These are phyloP conservation scores for Coptodon bakossiorum DNA, from an alignment of 2,113 vertebrate species.

Conservation along the genomic window DNA sequence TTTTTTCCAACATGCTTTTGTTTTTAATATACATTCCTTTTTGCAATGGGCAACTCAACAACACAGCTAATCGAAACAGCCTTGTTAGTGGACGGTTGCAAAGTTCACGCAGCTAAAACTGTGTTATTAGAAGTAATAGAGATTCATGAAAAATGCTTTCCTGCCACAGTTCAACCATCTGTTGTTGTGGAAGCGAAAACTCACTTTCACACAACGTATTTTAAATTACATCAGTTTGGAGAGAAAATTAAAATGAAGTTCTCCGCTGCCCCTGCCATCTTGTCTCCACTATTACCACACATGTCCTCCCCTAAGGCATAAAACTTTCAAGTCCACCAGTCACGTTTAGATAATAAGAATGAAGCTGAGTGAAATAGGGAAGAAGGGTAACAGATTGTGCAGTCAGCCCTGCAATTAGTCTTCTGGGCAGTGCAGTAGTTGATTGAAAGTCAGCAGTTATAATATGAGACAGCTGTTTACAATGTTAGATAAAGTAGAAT, in stretches of 20 bases:
- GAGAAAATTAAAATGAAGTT: not conserved
- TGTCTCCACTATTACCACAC: not conserved
- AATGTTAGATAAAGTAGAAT: not conserved
- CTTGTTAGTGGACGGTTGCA: not conserved
- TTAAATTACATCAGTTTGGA: not conserved
- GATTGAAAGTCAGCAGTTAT: not conserved
- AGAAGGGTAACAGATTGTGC: not conserved
- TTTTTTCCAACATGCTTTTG: not conserved
- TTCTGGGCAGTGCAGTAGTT: not conserved
- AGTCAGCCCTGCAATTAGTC: not conserved
- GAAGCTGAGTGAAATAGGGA: not conserved
- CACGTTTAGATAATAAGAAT: not conserved
- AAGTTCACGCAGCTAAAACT: not conserved
- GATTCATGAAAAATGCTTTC: not conserved
- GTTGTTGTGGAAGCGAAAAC: not conserved
- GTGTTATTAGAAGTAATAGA: not conserved
- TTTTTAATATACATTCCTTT: not conserved
- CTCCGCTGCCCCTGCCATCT: not conserved
- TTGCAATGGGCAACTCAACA: not conserved
- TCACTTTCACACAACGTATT: not conserved
- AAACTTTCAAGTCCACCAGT: not conserved
- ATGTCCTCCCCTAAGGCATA: not conserved
- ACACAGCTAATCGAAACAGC: not conserved
- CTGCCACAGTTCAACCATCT: not conserved
- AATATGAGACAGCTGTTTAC: not conserved